Evolutionary conservation across 2,888 invertebrate genomes (phyloP).

Genomic region (Rhodophaea formosa): DNA sequence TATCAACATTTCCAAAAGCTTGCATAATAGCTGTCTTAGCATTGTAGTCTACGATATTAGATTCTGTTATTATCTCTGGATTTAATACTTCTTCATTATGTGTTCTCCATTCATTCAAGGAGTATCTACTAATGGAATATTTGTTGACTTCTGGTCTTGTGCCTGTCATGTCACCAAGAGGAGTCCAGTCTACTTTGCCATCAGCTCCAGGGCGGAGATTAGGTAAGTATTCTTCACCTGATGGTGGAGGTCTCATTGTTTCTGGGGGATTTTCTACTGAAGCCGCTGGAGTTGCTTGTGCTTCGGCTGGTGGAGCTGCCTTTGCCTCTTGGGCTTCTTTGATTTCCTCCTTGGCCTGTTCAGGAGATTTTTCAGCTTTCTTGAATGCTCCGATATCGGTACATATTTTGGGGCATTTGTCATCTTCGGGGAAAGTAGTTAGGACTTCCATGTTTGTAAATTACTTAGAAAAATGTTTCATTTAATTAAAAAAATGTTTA

Average conservation of each 20-base stretch:
- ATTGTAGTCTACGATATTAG: conserved; percentile 82
- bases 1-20: conserved; percentile 84
- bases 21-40: conserved; percentile 84
- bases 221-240: conserved; percentile 50
- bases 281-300: conserved; percentile 14
- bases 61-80: conserved; percentile 72
- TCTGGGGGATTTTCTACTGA: conserved; percentile 28
- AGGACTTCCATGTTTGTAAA: conserved; percentile 26
- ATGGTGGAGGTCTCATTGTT: conserved; percentile 27
- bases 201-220: conserved; percentile 83
- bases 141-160: conserved; percentile 88
- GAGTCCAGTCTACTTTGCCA: conserved; percentile 87
- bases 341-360: conserved; percentile 36
- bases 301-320: conserved; percentile 8
- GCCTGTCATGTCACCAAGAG: conserved; percentile 85
- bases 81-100: conserved; percentile 80
- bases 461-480: neutral
- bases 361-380: conserved; percentile 51
- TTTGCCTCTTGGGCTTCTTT: conserved; percentile 34
- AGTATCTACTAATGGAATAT: conserved; percentile 87
- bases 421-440: conserved; percentile 55
- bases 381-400: conserved; percentile 63
- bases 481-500: neutral
- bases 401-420: conserved; percentile 59
- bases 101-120: conserved; percentile 86